Conservation (phyloP, 1,140 invertebrate genomes). For the Lerema accius region DNA sequence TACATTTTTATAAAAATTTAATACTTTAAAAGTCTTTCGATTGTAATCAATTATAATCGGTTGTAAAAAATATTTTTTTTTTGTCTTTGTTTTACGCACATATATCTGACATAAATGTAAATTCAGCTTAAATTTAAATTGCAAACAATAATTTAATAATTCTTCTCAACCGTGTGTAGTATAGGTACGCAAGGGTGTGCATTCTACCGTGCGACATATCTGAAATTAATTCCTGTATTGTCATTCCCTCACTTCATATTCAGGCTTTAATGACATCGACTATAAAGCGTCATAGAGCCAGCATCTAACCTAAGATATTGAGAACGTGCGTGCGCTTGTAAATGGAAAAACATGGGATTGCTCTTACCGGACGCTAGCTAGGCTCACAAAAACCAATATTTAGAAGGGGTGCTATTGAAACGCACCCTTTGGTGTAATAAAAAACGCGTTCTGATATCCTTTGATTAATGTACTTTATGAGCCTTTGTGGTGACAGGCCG, state of each 20-base stretch:
- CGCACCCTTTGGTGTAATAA: constrained; percentile 71
- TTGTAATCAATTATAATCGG: too few relatives aligned
- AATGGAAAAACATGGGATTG: constrained; percentile 78
- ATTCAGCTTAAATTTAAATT: too few relatives aligned
- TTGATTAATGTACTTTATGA: constrained; percentile 68
- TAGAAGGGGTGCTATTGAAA: constrained; percentile 77
- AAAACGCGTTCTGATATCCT: constrained; percentile 68
- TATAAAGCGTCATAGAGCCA: constrained; percentile 72
- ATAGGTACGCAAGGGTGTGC: constrained; percentile 58
- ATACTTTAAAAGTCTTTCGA: too few relatives aligned
- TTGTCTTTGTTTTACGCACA: too few relatives aligned
- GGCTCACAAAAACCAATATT: constrained; percentile 78
- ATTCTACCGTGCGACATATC: constrained; percentile 79
- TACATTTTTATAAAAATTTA: too few relatives aligned
- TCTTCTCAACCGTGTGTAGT: constrained; percentile 32
- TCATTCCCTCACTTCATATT: constrained; percentile 81
- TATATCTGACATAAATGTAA: too few relatives aligned
- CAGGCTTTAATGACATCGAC: constrained; percentile 73
- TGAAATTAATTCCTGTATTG: constrained; percentile 82
- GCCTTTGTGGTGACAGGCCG: constrained; percentile 43
- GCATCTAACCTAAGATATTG: constrained; percentile 66
- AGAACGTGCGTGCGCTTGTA: constrained; percentile 64
- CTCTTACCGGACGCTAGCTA: constrained; percentile 72
- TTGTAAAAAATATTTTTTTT: too few relatives aligned
- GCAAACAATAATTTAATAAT: constrained; percentile 3